phyloP scores from a whole-genome alignment of 1,140 invertebrate genomes.

The roundworm (Caenorhabditis elegans) region WBcel235 BX284602.5:5644501-5645000 shows the following conservation, averaged over 20 bases:
- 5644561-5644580: too few relatives aligned
- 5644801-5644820: not conserved
- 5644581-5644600: not conserved
- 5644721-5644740: not conserved
- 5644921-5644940: not conserved
- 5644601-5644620: not conserved
- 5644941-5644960: not conserved
- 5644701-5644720: not conserved
- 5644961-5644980: not conserved
- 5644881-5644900: conserved; percentile 1
- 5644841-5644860: not conserved
- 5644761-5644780: not conserved
- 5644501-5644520: too few relatives aligned
- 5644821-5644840: not conserved
- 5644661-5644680: not conserved
- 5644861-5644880: not conserved
- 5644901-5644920: not conserved
- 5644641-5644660: not conserved
- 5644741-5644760: not conserved
- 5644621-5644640: not conserved
- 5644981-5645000: conserved; percentile 18
- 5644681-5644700: not conserved
- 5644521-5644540: too few relatives aligned
- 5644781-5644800: not conserved
- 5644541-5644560: too few relatives aligned